A percentile compares a stretch with the other conserved stretches of the same genome.
phyloP scores from a whole-genome alignment of 64 coral and sea anemone genomes.

The Orbicella faveolata region DNA sequence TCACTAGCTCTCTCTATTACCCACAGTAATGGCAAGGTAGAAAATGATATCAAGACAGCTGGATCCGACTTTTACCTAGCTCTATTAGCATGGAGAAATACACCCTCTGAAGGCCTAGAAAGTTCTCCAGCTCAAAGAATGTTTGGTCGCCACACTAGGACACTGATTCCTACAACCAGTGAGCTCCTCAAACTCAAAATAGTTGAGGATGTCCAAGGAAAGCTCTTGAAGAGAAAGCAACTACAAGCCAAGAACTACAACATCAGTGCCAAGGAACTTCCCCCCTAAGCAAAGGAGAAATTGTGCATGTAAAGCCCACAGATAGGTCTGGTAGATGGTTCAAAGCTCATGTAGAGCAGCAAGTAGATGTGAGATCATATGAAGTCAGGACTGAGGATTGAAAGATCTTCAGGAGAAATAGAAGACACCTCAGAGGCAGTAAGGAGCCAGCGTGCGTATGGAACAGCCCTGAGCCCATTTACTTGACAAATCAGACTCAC shows the following conservation, averaged over 20 bases:
- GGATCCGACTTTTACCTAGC: not conserved
- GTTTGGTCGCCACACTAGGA: too few relatives aligned
- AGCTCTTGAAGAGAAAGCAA: not conserved
- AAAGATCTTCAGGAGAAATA: conserved; percentile 34
- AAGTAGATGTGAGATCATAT: conserved; percentile 63
- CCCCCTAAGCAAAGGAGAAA: conserved; percentile 35
- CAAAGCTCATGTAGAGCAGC: conserved; percentile 46
- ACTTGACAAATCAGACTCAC: not conserved
- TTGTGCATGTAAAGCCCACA: conserved; percentile 36
- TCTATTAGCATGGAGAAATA: conserved; percentile 41
- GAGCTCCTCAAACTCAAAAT: too few relatives aligned
- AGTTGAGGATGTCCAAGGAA: too few relatives aligned
- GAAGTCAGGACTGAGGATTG: conserved; percentile 51
- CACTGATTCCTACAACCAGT: too few relatives aligned
- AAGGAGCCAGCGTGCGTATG: not conserved
- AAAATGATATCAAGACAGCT: conserved; percentile 1
- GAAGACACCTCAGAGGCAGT: conserved; percentile 29
- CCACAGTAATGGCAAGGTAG: conserved; percentile 20
- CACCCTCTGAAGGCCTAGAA: too few relatives aligned
- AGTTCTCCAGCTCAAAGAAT: too few relatives aligned
- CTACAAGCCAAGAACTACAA: conserved; percentile 23
- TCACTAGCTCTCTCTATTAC: conserved; percentile 30
- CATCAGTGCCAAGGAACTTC: conserved; percentile 34
- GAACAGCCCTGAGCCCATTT: not conserved
- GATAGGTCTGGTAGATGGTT: not conserved